Evolutionary conservation across 2,888 invertebrate species (phyloP), one percentile per base, ranked within the genome.

Genomic region (Steinernema hermaphroditum): DNA sequence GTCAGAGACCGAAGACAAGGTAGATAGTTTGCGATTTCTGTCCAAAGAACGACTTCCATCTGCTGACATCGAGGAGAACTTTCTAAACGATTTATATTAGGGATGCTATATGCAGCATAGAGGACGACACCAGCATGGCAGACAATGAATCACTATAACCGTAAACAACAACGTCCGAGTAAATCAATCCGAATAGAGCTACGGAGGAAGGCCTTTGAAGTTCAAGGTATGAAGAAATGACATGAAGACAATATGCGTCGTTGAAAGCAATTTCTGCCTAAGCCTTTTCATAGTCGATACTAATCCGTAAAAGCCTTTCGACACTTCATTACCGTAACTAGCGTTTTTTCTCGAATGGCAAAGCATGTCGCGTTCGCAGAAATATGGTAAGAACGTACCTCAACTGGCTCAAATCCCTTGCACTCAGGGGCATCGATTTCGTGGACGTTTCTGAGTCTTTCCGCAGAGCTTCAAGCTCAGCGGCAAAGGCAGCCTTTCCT

Each of bases 381-480:
- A n/a, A n/a, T n/a, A n/a, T n/a, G 22, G 22, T 19, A 4, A 9
- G 16, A 27, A 1, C 32, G 9, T 29, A 62, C 62, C 62, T 62
- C 12, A 62, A 19, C 16, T 24, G 27, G 29, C 32, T 62, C 4
- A 32, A 6, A 27, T 62, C 62, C 19, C 27, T 62, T 12, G 62
- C 62, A 29, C 62, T 62, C 29, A 62, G 34, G 16, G 62, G 62
- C 62, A 62, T 72, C 6, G 81, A 81, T 19, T 76, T 76, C 46
- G 80, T 76, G 8, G 83, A 83, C 34, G 80, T 78, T 72, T 77
- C 79, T 2, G 85, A 85, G 70, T 82, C 82, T 50, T 85, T 85
- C 29, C 85, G 73, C 46, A 85, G 74, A 6, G 79, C 81, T 46
- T 83, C 85, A 29, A 85, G 75, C 72, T 84, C 85, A 27, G 78